These are phyloP conservation scores for Channa argus DNA, from an alignment of 2,113 vertebrate species.

Conservation along the genomic window DNA sequence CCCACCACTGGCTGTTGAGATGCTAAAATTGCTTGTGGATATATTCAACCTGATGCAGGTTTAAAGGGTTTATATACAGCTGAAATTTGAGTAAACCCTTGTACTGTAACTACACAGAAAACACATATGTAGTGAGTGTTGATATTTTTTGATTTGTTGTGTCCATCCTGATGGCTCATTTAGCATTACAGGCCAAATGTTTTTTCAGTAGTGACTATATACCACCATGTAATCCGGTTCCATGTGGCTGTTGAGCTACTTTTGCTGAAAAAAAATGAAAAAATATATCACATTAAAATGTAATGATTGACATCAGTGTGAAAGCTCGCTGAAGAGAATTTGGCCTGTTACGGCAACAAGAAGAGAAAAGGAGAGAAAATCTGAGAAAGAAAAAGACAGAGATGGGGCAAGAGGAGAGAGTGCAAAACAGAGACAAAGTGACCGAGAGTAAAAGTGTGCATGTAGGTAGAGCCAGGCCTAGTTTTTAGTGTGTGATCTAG, in stretches of 20 bases:
- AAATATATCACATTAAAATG: conserved; percentile 35
- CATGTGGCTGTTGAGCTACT: conserved; percentile 9
- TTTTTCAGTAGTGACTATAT: conserved; percentile 12
- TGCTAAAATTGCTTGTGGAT: not conserved
- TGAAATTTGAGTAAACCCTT: not conserved
- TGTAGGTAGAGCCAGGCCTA: conserved; percentile 77
- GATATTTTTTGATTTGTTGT: not conserved
- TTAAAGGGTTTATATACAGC: too few relatives aligned
- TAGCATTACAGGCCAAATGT: conserved; percentile 3
- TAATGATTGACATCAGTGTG: conserved; percentile 20
- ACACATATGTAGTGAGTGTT: too few relatives aligned
- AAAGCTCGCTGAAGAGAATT: conserved; percentile 21
- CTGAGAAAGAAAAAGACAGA: conserved; percentile 13
- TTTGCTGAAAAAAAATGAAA: conserved; percentile 11
- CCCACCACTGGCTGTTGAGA: not conserved
- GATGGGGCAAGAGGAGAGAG: conserved; percentile 48
- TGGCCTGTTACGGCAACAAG: conserved; percentile 24
- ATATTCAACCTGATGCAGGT: not conserved
- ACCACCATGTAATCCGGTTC: not conserved
- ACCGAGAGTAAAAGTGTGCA: conserved; percentile 47
- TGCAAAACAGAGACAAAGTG: conserved; percentile 63
- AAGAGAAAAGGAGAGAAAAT: conserved; percentile 20
- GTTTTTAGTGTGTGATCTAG: conserved; percentile 87
- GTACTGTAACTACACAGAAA: too few relatives aligned
- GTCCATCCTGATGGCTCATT: not conserved